These are phyloP conservation scores for Eriosoma lanigerum DNA, from an alignment of 1,140 invertebrate species.

Conservation along the genomic window DNA sequence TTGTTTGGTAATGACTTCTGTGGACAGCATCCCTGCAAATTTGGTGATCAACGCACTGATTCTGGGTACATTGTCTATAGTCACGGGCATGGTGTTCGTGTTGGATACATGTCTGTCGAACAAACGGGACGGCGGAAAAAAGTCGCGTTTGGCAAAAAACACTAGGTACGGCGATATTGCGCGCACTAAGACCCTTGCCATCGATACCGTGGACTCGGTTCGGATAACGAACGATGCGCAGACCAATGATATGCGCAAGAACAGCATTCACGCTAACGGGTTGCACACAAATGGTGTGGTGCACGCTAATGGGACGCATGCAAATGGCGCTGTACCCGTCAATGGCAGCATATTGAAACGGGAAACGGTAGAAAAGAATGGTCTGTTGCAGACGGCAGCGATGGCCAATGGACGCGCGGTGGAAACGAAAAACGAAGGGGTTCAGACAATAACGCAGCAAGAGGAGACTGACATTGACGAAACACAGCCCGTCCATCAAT, in stretches of 20 bases:
- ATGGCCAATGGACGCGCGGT: not conserved
- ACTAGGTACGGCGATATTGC: slow-evolving; percentile 22
- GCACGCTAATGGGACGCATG: not conserved
- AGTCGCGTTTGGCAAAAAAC: slow-evolving; percentile 35
- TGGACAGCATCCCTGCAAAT: slow-evolving; percentile 69
- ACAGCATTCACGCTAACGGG: not conserved
- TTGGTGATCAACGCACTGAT: slow-evolving; percentile 72
- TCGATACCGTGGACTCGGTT: not conserved
- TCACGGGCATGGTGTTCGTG: slow-evolving; percentile 64
- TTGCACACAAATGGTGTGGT: not conserved
- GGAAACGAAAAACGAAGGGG: slow-evolving; percentile 28
- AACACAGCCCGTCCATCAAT: not conserved
- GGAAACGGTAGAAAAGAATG: not conserved
- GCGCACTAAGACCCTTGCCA: not conserved
- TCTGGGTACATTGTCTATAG: slow-evolving; percentile 67
- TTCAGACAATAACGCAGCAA: not conserved
- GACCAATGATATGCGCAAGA: not conserved
- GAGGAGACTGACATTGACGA: not conserved
- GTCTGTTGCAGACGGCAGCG: slow-evolving; percentile 37
- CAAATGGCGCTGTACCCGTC: not conserved
- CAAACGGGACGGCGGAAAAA: slow-evolving; percentile 10
- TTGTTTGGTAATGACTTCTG: slow-evolving; percentile 67
- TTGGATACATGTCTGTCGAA: slow-evolving; percentile 52
- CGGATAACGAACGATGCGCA: not conserved
- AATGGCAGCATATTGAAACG: not conserved